Base-by-base conservation (phyloP, 2,113 vertebrate genomes). In the Spea bombifrons region DNA sequence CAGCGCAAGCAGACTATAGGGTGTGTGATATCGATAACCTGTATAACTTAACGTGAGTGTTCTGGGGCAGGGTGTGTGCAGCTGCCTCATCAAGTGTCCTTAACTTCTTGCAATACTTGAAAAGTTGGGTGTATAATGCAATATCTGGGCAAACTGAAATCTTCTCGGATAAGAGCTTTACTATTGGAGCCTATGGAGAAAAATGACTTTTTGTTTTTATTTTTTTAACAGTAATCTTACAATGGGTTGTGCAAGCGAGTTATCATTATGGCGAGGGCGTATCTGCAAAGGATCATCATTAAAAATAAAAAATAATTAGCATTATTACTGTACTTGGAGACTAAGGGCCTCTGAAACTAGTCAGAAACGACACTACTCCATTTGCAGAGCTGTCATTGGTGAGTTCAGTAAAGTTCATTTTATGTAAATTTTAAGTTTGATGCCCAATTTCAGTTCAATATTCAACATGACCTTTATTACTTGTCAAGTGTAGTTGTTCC, bases 91-190 rank as follows among this genome's bases (percentile, higher is more conserved):
- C 61, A 91, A 89, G 92, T 93, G 92, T 89, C 92, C 92, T 93
- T 93, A 93, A 90, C 89, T 92, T 90, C 91, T 90, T 92, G 90
- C 90, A 93, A 92, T 93, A 93, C 92, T 93, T 93, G 92, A 93
- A 80, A 66, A 68, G 78, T 67, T 80, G 78, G 78, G 78, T 80
- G 71, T 80, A 80, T 53, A 74, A 45, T 74, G 8, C 47, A 12
- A 43, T 61, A 4, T 73, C 5, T 68, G 15, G 71, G 71, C 17
- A 44, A 67, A 67, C 50, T 15, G 71, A 16, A 44, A 13, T 73
- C 71, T 73, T 55, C 77, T 45, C 3, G n/a, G 15, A 30, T 66
- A n/a, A 12, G 16, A 55, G 17, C 12, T 8, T 68, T 80, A 65
- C 53, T 45, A 59, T 59, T 3, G 73, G 63, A 73, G 52, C 8